phyloP scores from a whole-genome alignment of 2,888 invertebrate genomes.

The Silvanus unidentatus region DNA sequence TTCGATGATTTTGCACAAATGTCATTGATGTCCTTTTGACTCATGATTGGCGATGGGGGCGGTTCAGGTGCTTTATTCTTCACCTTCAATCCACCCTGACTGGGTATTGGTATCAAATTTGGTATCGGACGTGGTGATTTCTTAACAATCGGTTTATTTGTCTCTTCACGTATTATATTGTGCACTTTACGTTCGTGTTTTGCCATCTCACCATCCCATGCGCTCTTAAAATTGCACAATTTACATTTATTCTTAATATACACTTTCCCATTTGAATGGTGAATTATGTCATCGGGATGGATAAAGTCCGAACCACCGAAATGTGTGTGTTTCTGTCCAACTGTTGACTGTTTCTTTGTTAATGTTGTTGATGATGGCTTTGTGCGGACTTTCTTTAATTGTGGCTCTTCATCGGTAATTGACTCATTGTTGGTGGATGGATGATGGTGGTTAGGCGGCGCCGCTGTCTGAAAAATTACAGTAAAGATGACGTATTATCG shows the following conservation, averaged over 20 bases:
- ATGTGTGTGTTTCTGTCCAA: slow-evolving; percentile 16
- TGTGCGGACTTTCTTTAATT: slow-evolving; percentile 10
- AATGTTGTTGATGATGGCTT: slow-evolving; percentile 10
- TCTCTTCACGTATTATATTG: slow-evolving; percentile 40
- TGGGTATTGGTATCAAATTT: slow-evolving; percentile 39
- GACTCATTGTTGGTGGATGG: slow-evolving; percentile 30
- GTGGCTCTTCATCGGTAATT: slow-evolving; percentile 20
- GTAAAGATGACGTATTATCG: background rate
- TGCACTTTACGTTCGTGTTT: slow-evolving; percentile 49
- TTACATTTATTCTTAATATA: slow-evolving; percentile 48
- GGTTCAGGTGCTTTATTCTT: slow-evolving; percentile 17
- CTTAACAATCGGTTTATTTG: slow-evolving; percentile 24
- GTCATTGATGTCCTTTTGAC: slow-evolving; percentile 47
- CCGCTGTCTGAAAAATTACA: background rate
- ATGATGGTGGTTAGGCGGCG: slow-evolving; percentile 16
- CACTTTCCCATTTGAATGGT: slow-evolving; percentile 45
- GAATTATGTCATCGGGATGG: slow-evolving; percentile 45
- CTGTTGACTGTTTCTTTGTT: slow-evolving; percentile 6
- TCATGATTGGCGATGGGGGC: slow-evolving; percentile 38
- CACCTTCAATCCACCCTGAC: slow-evolving; percentile 22
- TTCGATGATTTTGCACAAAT: slow-evolving; percentile 47
- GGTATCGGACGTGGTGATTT: slow-evolving; percentile 53
- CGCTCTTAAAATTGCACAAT: slow-evolving; percentile 53
- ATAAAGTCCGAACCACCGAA: slow-evolving; percentile 49
- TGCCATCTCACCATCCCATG: slow-evolving; percentile 55